Evolutionary conservation across 2,113 vertebrate species (phyloP), one percentile per base, ranked within the genome.

Genomic region (Collichthys lucidus): DNA sequence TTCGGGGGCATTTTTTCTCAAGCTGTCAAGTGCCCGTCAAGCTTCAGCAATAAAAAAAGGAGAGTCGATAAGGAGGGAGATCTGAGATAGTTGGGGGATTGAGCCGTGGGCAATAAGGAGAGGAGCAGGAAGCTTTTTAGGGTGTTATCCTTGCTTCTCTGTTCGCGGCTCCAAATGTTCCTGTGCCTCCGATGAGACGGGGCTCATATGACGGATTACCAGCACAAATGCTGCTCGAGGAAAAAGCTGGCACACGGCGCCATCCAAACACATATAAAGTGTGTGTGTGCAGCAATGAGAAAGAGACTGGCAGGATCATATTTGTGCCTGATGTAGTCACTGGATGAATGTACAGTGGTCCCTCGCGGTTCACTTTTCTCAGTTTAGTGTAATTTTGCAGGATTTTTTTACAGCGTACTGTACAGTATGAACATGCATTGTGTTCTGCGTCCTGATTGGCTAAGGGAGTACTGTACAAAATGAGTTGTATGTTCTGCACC

Each of bases 121-220:
- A 65, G 42, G 65, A 86, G 75, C 66, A 16, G 76, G 76, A 65
- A 80, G 91, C 82, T 88, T 87, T 84, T 84, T 50, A 77, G 82
- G 79, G 84, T 81, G 63, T 90, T 87, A 87, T 89, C 83, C 87
- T 40, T 59, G 60, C 71, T 76, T 80, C 77, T 74, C 56, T 82
- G 83, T 74, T 88, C 72, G 11, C 77, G 50, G 80, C 82, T 83
- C 83, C 83, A 85, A 86, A 89, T 84, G 85, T 85, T 84, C 86
- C 79, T 4, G 73, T n/a, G 66, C 80, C 60, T 69, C 71, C 46
- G 75, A 82, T 78, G 84, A 88, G 88, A 83, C 20, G 20, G 57
- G 65, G 65, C 85, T 88, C 83, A 79, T 82, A 53, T 77, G 80
- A 86, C 82, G 85, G 87, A 91, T 91, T 89, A 92, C 79, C 85